Evolutionary conservation across 2,888 invertebrate genomes (phyloP), one percentile per base, ranked within the genome.

Genomic region (Deilephila porcellus): DNA sequence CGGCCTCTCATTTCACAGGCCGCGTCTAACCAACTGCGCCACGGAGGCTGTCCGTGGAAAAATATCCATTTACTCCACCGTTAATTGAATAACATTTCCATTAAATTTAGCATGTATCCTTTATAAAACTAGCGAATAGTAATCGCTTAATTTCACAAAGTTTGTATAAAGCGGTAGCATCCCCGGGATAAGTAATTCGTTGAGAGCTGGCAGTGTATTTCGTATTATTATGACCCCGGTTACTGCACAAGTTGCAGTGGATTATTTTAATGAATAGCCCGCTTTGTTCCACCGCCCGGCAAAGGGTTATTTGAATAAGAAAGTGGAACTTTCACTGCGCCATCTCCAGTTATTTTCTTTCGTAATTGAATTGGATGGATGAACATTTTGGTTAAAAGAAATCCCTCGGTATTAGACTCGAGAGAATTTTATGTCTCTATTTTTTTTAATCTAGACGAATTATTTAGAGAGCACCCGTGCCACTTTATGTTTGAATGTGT

Each of bases 241-340:
- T 81, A 83, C 76, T 81, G 80, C 83, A 78, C 83, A 82, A 84
- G 76, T 83, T 83, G 83, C 84, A 82, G 76, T 75, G 87, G 87
- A 90, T 91, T 91, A 91, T 91, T 91, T 90, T 90, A 92, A 93
- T 91, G 91, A 92, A 91, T 87, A 89, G 83, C 87, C 82, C 83
- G 85, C 91, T 92, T 93, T 92, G 91, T 92, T 92, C 90, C 80
- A 78, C 80, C 81, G 82, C 83, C 83, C 84, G 79, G 83, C 81
- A 85, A 89, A 88, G 88, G 88, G 87, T 88, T 91, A 90, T 92
- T 92, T 91, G 89, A 90, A 92, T 91, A 93, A 90, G 90, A 91
- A 92, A 91, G 89, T 90, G 82, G 86, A 89, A 91, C 89, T 90
- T 90, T 88, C 88, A 76, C 86, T 85, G 83, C 83, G 74, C 79